Evolutionary conservation across 2,797 vertebrate genomes (phyloP), one percentile per base, ranked within the genome.

Genomic region (Phalloptychus januarius): DNA sequence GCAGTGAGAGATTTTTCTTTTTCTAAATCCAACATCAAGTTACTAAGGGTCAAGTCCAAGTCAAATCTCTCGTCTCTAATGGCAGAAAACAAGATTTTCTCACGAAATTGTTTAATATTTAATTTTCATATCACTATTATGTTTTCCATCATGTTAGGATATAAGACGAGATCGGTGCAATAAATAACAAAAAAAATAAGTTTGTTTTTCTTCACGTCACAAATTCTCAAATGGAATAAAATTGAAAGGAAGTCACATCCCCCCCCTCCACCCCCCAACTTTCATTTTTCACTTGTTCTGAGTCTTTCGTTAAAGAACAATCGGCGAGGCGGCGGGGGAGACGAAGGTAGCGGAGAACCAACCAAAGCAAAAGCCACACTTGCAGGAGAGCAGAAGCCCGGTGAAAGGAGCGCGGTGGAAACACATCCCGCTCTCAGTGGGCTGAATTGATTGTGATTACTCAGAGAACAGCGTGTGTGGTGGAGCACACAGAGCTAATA

Each of bases 381-480:
- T 56, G 74, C n/a, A 15, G 36, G 25, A 72, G 42, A 79, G 76
- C 71, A 80, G 71, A 82, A 75, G 87, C 80, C 67, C 2, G 6
- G n/a, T 63, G 56, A 78, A 76, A 78, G 85, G 85, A 76, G 77
- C 82, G 71, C 85, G 85, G 85, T 77, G 77, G 77, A 88, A 72
- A 70, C 79, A 67, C 81, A 75, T 86, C 76, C 75, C 0, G 77
- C 79, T 88, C 85, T 85, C 83, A 63, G 86, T 76, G 78, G 83
- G 86, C 48, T 56, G 85, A 83, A 89, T 84, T 88, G 91, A 91
- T 89, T 85, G 85, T 87, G 89, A 91, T 92, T 87, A 87, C 86
- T 67, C 79, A 86, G 86, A 81, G 87, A 91, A 87, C 85, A 89
- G 89, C 74, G 52, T 82, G 87, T 88, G 81, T 91, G 89, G 82